Percentiles rank a stretch among this genome's conserved stretches.
Conservation (phyloP, 2,113 vertebrate genomes). For the Oncorhynchus keta region DNA sequence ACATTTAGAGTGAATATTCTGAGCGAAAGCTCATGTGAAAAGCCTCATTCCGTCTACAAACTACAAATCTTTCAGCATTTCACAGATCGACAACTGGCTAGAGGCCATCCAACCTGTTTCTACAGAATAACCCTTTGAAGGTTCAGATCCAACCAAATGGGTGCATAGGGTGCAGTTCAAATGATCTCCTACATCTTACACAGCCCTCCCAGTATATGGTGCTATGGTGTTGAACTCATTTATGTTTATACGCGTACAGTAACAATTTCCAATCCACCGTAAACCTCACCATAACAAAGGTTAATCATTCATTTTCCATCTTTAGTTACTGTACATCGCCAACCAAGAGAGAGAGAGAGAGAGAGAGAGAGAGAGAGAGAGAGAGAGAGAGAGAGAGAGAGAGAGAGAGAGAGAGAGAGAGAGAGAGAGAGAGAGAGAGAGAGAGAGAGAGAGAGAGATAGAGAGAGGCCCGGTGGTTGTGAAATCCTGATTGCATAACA, state of each 20-base stretch:
- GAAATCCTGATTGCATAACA: constrained; percentile 63
- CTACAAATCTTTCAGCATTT: constrained; percentile 19
- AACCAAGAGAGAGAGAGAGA: background rate
- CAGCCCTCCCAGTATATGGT: background rate
- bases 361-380: too few species aligned
- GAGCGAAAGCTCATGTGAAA: background rate
- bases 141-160: background rate
- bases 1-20: constrained; percentile 6
- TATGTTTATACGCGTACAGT: background rate
- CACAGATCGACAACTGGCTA: constrained; percentile 12
- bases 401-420: too few species aligned
- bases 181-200: background rate
- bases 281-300: background rate
- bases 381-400: too few species aligned
- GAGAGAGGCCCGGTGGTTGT: constrained; percentile 35
- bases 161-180: background rate
- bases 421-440: too few species aligned
- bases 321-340: background rate
- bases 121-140: background rate
- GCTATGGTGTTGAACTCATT: background rate
- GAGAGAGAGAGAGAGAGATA: too few species aligned
- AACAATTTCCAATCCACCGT: background rate
- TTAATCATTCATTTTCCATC: background rate
- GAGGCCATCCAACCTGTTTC: background rate
- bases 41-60: background rate